phyloP scores from a whole-genome alignment of 2,888 invertebrate species.

The Strigamia maritima region DNA sequence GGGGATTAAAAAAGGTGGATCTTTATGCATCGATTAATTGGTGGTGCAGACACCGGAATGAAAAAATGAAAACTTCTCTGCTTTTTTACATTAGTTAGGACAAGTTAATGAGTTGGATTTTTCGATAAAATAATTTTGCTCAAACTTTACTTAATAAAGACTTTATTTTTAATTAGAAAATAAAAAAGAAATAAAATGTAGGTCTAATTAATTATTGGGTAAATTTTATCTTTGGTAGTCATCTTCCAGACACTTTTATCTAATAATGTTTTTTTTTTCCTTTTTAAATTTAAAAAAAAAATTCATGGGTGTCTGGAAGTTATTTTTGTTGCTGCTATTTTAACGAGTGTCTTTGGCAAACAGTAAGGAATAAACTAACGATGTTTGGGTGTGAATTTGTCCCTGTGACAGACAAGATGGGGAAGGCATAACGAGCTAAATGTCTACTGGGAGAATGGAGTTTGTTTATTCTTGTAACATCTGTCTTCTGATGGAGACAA shows the following conservation, averaged over 20 bases:
- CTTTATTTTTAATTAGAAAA: neutral
- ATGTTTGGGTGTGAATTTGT: conserved; percentile 26
- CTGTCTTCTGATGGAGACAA: conserved; percentile 21
- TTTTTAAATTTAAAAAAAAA: neutral
- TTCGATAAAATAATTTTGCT: neutral
- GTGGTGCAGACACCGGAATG: neutral
- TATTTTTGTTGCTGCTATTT: neutral
- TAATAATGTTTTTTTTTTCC: neutral
- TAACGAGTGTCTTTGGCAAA: neutral
- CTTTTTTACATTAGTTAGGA: neutral
- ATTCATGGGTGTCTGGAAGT: neutral
- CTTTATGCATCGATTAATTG: conserved; percentile 12
- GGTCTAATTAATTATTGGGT: neutral
- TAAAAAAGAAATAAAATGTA: neutral
- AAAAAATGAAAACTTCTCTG: conserved; percentile 11
- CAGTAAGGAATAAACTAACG: neutral
- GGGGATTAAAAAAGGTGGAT: conserved; percentile 7
- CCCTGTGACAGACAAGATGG: neutral
- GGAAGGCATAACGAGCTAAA: neutral
- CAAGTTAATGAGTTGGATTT: conserved; percentile 2
- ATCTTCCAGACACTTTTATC: neutral
- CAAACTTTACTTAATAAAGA: neutral
- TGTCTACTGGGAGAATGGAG: neutral
- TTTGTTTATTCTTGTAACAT: conserved; percentile 5
- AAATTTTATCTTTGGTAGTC: neutral